A percentile compares a stretch with the other conserved stretches of the same genome.
These are phyloP conservation scores for Luperina nickerlii DNA, from an alignment of 2,888 invertebrate genomes.

Conservation along the genomic window DNA sequence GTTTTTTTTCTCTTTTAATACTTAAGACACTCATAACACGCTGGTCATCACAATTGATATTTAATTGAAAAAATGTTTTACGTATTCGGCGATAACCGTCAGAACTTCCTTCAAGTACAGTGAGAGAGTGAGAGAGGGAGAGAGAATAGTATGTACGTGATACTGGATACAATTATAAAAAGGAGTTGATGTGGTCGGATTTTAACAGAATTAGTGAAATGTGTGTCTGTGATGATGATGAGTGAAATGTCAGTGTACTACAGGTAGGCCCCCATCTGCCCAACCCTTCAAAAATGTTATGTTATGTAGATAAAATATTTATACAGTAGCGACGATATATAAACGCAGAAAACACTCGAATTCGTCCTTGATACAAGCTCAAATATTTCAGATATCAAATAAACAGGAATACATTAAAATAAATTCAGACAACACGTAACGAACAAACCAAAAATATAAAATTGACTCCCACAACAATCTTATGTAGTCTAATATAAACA, in stretches of 20 bases:
- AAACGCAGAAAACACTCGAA: neutral
- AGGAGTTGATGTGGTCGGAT: neutral
- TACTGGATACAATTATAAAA: neutral
- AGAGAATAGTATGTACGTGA: neutral
- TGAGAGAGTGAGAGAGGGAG: neutral
- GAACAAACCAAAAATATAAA: constrained; percentile 33
- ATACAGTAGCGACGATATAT: constrained; percentile 2
- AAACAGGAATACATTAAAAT: constrained; percentile 51
- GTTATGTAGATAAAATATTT: neutral
- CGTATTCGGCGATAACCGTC: too few species aligned
- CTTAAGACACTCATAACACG: neutral
- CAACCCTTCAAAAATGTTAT: neutral
- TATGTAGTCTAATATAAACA: constrained; percentile 19
- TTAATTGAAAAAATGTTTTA: neutral
- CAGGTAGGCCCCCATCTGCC: neutral
- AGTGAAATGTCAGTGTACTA: neutral
- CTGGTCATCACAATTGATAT: too few species aligned
- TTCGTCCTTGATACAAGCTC: constrained; percentile 15
- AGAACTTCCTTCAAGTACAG: neutral
- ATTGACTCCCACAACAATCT: constrained; percentile 33
- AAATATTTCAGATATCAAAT: constrained; percentile 9
- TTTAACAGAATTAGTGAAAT: neutral
- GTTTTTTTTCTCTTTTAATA: neutral
- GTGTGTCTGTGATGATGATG: too few species aligned
- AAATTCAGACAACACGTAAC: constrained; percentile 32